Base-by-base conservation (phyloP, 92 coral and sea anemone species). In the Galaxea fascicularis region DNA sequence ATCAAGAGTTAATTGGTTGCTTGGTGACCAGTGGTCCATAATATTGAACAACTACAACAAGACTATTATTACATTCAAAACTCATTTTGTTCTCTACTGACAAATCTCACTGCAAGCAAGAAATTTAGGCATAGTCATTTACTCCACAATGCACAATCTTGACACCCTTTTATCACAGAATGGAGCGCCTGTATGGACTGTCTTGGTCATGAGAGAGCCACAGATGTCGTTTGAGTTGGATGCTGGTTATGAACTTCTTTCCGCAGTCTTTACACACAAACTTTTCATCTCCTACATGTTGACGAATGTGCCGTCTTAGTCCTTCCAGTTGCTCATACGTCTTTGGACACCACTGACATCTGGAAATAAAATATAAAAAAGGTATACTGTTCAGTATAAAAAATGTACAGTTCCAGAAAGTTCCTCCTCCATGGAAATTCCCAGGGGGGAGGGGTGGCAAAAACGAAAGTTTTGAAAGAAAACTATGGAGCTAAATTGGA, bases 261-360 rank as follows among this genome's bases (percentile, higher is more conserved):
- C 73, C 93, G 29, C 98, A 94, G 73, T 94, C 91, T 78, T 91
- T 88, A 47, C 95, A 94, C 52, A 91, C 95, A 77, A 91, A 91
- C 84, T 91, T 94, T 85, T 91, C 95, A 77, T 94, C 95, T 2
- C 95, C 98, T 8, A 94, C 95, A 53, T 94, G 98, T 71, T 93
- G 97, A 51, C 95, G 87, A 41, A 93, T 93, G 83, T 93, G 97
- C 5, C 97, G 83, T 65, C 97, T 84, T 30, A 93, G 80, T 13
- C 97, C 97, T 60, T 93, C 97, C 10, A 93, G 84, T 75, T 93
- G 94, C 77, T 93, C 97, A 25, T 93, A 93, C 4, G 97, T 93
- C 91, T 93, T 93, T 15, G 97, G 97, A 45, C 97, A 93, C 97
- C 97, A 93, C 74, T 93, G 97, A 62, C 97, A 93, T 71, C 97